These are phyloP conservation scores for Thaleichthys pacificus DNA, from an alignment of 2,797 vertebrate species.

Conservation along the genomic window DNA sequence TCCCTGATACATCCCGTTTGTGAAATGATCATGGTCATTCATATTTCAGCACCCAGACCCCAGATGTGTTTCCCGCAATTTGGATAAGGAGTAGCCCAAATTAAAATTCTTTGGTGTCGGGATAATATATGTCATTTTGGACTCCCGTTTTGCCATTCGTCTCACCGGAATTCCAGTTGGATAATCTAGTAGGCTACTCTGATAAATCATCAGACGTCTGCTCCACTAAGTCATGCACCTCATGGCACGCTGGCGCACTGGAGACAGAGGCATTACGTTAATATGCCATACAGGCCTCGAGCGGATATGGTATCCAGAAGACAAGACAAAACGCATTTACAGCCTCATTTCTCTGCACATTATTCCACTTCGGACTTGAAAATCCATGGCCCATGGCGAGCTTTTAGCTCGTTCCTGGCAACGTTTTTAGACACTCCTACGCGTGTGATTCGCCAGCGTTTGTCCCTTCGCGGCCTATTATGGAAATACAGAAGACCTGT, in stretches of 20 bases:
- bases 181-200: neutral
- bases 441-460: neutral
- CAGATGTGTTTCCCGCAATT: neutral
- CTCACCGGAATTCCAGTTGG: neutral
- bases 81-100: neutral
- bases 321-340: neutral
- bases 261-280: too few relatives aligned
- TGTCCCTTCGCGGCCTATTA: too few relatives aligned
- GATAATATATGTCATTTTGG: neutral
- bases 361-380: neutral
- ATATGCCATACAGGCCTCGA: neutral
- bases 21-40: neutral
- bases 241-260: too few relatives aligned
- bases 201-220: neutral
- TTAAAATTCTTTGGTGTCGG: neutral
- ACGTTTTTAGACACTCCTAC: neutral
- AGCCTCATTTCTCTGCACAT: neutral
- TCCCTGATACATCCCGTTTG: neutral
- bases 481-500: neutral
- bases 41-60: neutral
- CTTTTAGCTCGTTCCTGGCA: neutral
- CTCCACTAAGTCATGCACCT: neutral
- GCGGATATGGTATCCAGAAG: neutral
- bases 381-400: neutral
- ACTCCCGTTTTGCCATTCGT: neutral